These are phyloP conservation scores for Silurus asotus DNA, from an alignment of 2,113 vertebrate genomes.

Conservation along the genomic window DNA sequence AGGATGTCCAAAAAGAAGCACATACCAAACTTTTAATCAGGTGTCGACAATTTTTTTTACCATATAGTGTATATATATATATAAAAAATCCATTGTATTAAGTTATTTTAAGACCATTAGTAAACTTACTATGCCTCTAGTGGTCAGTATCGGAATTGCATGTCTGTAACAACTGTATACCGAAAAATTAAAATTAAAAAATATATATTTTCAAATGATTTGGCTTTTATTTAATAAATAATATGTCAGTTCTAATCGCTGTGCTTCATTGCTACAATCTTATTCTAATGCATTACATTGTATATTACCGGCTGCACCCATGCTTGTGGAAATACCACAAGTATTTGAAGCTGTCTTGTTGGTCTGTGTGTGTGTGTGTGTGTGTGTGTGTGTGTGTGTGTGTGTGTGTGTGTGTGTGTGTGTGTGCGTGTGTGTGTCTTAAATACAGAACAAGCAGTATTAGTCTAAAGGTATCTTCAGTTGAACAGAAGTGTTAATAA, in stretches of 20 bases:
- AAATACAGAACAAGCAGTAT: neutral
- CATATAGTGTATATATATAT: neutral
- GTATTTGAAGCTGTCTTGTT: neutral
- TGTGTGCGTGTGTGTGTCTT: neutral
- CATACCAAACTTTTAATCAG: no score
- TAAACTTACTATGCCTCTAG: neutral
- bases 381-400: no score
- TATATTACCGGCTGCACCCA: neutral
- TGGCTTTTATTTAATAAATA: neutral
- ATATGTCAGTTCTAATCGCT: neutral
- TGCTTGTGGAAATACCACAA: neutral
- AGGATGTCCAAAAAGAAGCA: no score
- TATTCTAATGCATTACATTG: neutral
- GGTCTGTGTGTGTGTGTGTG: no score
- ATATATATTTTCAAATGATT: no score
- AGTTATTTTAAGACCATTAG: neutral
- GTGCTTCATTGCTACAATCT: neutral
- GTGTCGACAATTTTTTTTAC: no score
- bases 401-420: no score
- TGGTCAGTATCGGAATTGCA: neutral
- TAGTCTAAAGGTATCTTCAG: neutral
- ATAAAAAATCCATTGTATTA: neutral
- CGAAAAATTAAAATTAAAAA: no score
- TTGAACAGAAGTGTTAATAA: neutral
- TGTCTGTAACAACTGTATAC: neutral